Evolutionary conservation across 2,797 vertebrate species (phyloP).

Genomic region (Knipowitschia caucasica): DNA sequence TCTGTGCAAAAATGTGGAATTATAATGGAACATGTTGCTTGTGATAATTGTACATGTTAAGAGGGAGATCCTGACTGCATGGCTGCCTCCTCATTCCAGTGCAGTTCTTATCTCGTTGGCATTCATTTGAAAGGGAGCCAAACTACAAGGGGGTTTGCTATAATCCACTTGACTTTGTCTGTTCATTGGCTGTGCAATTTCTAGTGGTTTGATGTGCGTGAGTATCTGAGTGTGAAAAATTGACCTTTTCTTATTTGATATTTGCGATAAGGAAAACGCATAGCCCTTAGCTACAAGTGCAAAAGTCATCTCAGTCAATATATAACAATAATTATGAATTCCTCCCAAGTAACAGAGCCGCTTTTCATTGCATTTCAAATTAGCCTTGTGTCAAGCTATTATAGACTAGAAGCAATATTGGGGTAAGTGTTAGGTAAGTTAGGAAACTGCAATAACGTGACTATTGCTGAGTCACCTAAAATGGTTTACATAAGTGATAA

Average conservation of each 20-base stretch:
- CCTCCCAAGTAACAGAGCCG: too few species aligned
- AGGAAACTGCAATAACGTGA: too few species aligned
- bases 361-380: too few species aligned
- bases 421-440: too few species aligned
- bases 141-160: conserved; percentile 7
- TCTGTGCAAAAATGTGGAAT: conserved; percentile 38
- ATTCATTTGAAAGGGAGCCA: conserved; percentile 25
- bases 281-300: neutral
- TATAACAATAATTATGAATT: too few species aligned
- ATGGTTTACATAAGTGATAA: too few species aligned
- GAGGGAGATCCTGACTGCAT: conserved; percentile 41
- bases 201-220: conserved; percentile 24
- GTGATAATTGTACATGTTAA: conserved; percentile 52
- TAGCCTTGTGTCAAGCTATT: too few species aligned
- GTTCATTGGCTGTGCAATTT: conserved; percentile 4
- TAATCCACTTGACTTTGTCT: conserved; percentile 28
- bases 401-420: too few species aligned
- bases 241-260: conserved; percentile 4
- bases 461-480: too few species aligned
- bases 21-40: conserved; percentile 58
- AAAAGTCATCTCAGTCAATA: neutral
- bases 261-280: neutral
- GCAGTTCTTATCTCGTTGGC: conserved; percentile 28
- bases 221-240: neutral
- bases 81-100: conserved; percentile 20